phyloP scores from a whole-genome alignment of 2,113 vertebrate species.

The Asarcornis scutulata region DNA sequence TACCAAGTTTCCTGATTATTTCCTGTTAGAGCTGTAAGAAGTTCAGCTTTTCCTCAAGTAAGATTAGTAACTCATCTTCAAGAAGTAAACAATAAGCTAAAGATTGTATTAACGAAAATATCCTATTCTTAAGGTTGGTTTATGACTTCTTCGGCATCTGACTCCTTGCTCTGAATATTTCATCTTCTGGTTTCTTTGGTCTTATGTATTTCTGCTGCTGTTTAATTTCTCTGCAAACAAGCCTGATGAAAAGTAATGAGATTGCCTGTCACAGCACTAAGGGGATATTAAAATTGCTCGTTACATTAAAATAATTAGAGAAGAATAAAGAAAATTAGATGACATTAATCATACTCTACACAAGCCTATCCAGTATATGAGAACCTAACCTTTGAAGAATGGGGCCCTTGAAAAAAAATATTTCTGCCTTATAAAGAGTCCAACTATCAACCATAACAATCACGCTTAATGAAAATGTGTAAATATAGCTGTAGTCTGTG shows the following conservation, averaged over 20 bases:
- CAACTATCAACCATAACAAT: neutral
- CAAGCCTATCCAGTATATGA: neutral
- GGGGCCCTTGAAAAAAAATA: neutral
- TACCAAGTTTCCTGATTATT: neutral
- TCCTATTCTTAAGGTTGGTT: neutral
- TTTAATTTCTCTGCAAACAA: slow-evolving; percentile 39
- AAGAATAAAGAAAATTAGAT: slow-evolving; percentile 4
- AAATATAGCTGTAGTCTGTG: neutral
- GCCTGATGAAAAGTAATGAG: slow-evolving; percentile 32
- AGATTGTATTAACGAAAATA: neutral
- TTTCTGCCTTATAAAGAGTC: neutral
- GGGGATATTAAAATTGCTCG: slow-evolving; percentile 12
- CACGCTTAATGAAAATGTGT: neutral
- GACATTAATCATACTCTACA: neutral
- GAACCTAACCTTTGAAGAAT: neutral
- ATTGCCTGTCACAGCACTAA: slow-evolving; percentile 1
- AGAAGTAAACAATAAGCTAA: neutral
- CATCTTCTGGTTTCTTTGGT: neutral
- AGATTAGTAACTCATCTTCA: neutral
- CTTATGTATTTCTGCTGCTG: neutral
- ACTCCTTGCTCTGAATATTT: neutral
- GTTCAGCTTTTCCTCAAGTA: neutral
- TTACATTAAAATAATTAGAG: slow-evolving; percentile 46
- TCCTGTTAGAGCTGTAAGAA: neutral
- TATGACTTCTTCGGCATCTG: neutral